Evolutionary conservation across 2,888 invertebrate species (phyloP).

Genomic region (Nasonovia ribisnigri): DNA sequence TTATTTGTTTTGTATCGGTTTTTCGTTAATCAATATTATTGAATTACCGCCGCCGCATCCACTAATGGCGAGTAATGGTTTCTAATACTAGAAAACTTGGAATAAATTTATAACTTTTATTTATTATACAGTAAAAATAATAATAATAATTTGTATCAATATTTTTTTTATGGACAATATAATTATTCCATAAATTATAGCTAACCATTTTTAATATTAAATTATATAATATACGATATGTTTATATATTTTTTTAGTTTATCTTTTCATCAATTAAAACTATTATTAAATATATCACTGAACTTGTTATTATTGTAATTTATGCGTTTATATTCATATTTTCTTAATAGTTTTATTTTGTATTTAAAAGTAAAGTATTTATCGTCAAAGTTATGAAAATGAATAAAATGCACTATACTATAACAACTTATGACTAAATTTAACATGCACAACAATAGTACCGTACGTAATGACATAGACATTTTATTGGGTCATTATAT

Average conservation of each 20-base stretch:
- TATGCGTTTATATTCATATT: neutral
- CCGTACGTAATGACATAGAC: neutral
- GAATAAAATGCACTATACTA: neutral
- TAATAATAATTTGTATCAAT: neutral
- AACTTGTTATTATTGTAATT: neutral
- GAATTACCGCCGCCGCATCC: constrained; percentile 2
- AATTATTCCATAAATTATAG: neutral
- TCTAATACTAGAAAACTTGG: neutral
- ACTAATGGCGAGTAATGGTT: neutral
- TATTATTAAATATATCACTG: neutral
- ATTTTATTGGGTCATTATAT: constrained; percentile 38
- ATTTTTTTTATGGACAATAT: neutral
- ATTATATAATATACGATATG: neutral
- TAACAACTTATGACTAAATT: neutral
- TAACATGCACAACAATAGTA: neutral
- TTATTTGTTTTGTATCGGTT: constrained; percentile 35
- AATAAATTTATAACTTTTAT: neutral
- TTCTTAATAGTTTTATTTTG: neutral
- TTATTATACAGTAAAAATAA: neutral
- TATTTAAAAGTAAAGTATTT: neutral
- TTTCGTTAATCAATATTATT: constrained; percentile 46
- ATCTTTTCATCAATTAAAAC: neutral
- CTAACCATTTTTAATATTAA: neutral
- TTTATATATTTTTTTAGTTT: neutral
- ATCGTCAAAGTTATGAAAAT: neutral